These are phyloP conservation scores for Pterophyllum scalare DNA, from an alignment of 2,113 vertebrate species.

Conservation along the genomic window DNA sequence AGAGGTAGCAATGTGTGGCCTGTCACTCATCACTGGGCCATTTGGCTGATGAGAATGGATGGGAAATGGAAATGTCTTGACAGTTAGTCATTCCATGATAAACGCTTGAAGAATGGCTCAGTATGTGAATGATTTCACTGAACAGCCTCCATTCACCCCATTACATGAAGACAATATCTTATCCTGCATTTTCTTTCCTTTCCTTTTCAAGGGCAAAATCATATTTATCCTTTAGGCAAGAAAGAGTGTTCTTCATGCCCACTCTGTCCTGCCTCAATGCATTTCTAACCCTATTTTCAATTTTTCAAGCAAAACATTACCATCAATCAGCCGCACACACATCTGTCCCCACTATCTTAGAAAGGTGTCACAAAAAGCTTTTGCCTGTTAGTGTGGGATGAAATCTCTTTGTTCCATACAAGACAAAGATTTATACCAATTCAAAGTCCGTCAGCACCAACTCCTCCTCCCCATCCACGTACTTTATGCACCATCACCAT, in stretches of 20 bases:
- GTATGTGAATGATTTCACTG: slow-evolving; percentile 38
- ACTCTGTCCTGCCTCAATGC: slow-evolving; percentile 39
- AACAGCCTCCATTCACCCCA: slow-evolving; percentile 31
- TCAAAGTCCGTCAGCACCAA: slow-evolving; percentile 38
- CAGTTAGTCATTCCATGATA: slow-evolving; percentile 50
- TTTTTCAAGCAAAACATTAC: slow-evolving; percentile 57
- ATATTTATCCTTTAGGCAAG: slow-evolving; percentile 62
- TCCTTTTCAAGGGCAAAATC: slow-evolving; percentile 60
- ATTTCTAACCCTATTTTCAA: slow-evolving; percentile 54
- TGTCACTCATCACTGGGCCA: slow-evolving; percentile 47
- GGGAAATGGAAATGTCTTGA: slow-evolving; percentile 50
- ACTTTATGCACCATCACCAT: slow-evolving; percentile 50
- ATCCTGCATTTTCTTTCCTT: background rate
- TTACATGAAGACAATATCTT: slow-evolving; percentile 29
- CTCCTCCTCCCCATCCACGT: slow-evolving; percentile 57
- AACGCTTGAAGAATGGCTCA: slow-evolving; percentile 38
- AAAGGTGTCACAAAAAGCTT: slow-evolving; percentile 55
- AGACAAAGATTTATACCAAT: slow-evolving; percentile 69
- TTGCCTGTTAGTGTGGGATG: slow-evolving; percentile 47
- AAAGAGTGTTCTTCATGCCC: slow-evolving; percentile 43
- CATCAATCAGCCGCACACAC: slow-evolving; percentile 59
- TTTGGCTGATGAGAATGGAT: slow-evolving; percentile 40
- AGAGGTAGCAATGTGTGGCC: slow-evolving; percentile 35
- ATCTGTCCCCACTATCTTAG: slow-evolving; percentile 36
- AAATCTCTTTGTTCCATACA: slow-evolving; percentile 63